Conservation (phyloP, 92 coral and sea anemone species). For the Galaxea fascicularis region DNA sequence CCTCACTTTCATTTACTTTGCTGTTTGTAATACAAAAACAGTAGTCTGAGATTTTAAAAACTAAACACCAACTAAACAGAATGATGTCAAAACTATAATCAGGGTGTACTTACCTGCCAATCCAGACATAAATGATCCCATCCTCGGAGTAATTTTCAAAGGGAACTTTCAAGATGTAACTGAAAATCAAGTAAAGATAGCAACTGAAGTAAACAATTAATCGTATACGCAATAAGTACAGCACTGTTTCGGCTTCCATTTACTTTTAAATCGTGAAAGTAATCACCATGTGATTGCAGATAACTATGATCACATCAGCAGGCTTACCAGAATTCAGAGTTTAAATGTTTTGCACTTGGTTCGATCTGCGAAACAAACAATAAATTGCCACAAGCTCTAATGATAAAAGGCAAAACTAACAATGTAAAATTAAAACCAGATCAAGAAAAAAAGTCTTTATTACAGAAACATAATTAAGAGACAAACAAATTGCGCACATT, state of each 20-base stretch:
- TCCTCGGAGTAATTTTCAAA: conserved; percentile 97
- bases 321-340: conserved; percentile 95
- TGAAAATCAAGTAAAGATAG: conserved; percentile 5
- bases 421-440: too few relatives aligned
- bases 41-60: not conserved
- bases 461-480: too few relatives aligned
- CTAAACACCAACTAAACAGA: not conserved
- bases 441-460: not conserved
- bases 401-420: not conserved
- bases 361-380: conserved; percentile 65
- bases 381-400: not conserved
- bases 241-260: too few relatives aligned
- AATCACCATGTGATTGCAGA: too few relatives aligned
- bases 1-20: conserved; percentile 88
- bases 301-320: not conserved
- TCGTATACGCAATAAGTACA: not conserved
- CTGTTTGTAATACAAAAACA: conserved; percentile 46
- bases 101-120: conserved; percentile 79
- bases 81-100: not conserved
- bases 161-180: conserved; percentile 98
- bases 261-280: too few relatives aligned
- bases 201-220: not conserved
- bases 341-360: conserved; percentile 76
- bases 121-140: conserved; percentile 98
- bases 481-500: not conserved